Base-by-base conservation (phyloP, 2,888 invertebrate species). In the Zygothrica quintamaculata region DNA sequence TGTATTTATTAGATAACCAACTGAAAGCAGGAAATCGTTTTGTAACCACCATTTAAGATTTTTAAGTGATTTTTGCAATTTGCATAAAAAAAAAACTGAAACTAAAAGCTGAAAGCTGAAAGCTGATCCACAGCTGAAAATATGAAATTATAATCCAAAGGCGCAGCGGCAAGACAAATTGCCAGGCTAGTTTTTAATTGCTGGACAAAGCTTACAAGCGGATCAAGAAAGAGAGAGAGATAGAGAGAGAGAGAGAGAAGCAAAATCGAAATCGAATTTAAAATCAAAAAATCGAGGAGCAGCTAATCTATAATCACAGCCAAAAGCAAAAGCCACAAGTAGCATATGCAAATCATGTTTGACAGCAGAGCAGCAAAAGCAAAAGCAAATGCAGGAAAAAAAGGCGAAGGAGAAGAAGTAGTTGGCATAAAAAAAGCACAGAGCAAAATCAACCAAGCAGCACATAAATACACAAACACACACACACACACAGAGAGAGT, bases 301-400 rank as follows among this genome's bases (percentile, higher is more conserved):
- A 40, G 66, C 62, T 70, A 60, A 74, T 64, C 74, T 40, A 16
- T 66, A 70, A 71, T 60, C 75, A 59, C 48, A 39, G 64, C 69
- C 55, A 47, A 65, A 69, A 74, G 66, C 65, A 64, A 65, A 79
- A 62, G 48, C 75, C 75, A 66, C 64, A 52, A 67, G 48, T 50
- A 82, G 75, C 82, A 80, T 80, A 84, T 84, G 82, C 82, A 84
- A 84, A 84, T 86, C 81, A 77, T 84, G 86, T 84, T 86, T 86
- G 74, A 80, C 86, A 82, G 65, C 73, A 52, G 22, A 39, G 31
- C 13, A 26, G 33, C 9, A 18, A 15, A 39, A 36, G 34, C 26
- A 58, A 67, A 68, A 68, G 40, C 36, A 53, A 50, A 31, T 36
- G 43, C 51, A 64, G 71, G 29, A 37, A 26, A 22, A 11, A 42